Percentiles rank a stretch among this genome's conserved stretches.
Conservation (phyloP, 2,888 invertebrate species). For the Dynastes hyllus region DNA sequence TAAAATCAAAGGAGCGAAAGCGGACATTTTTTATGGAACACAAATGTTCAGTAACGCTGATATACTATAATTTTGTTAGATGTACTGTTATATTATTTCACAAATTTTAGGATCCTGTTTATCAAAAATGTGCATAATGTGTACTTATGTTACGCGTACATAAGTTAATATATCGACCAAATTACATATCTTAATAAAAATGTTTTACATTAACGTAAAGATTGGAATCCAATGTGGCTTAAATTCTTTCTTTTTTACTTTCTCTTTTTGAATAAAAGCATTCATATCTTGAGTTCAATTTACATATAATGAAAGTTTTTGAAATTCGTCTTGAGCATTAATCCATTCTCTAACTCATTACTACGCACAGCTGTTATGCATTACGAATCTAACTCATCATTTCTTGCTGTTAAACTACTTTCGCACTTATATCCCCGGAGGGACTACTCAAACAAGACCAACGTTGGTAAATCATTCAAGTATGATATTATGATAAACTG, state of each 20-base stretch:
- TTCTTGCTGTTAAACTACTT: constrained; percentile 29
- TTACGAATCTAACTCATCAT: constrained; percentile 15
- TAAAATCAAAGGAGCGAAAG: no score
- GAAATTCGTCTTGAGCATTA: not conserved
- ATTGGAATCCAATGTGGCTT: not conserved
- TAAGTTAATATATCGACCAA: no score
- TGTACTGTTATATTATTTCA: no score
- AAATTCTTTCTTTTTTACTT: not conserved
- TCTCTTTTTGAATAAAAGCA: constrained; percentile 3
- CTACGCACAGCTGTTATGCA: not conserved
- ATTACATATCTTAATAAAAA: no score
- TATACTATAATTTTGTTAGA: no score
- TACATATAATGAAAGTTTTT: not conserved
- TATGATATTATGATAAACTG: not conserved
- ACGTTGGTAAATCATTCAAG: constrained; percentile 7
- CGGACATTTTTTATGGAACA: no score
- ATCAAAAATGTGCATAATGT: no score
- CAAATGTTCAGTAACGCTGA: no score
- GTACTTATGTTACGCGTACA: no score
- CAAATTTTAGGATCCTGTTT: no score
- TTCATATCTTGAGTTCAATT: constrained; percentile 9
- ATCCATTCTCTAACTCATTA: not conserved
- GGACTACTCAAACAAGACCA: constrained; percentile 16
- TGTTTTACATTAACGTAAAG: no score
- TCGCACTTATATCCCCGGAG: not conserved